Percentiles rank a stretch among this genome's conserved stretches.
phyloP scores from a whole-genome alignment of 2,113 vertebrate genomes.

The Hassar affinis region DNA sequence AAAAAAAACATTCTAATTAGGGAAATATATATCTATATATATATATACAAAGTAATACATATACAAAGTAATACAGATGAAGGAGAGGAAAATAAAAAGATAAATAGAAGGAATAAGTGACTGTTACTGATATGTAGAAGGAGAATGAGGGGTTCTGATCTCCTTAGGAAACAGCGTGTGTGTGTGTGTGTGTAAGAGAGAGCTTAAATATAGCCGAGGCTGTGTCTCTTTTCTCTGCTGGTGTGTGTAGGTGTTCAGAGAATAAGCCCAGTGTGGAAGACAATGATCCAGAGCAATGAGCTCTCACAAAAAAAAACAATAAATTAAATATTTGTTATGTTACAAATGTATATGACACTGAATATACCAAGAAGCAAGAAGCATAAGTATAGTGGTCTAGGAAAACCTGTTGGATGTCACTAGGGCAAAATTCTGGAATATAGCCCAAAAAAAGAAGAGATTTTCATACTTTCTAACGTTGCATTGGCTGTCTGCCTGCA shows the following conservation, averaged over 20 bases:
- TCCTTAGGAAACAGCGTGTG: not conserved
- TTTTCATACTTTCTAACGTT: not conserved
- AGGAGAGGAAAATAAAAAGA: not conserved
- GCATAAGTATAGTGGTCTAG: not conserved
- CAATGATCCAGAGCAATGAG: constrained; percentile 48
- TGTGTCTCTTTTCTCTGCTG: constrained; percentile 56
- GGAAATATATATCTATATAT: not conserved
- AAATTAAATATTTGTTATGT: not conserved
- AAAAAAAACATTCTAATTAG: not conserved
- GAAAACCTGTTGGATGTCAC: not conserved
- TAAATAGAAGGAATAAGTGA: constrained; percentile 27
- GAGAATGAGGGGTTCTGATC: constrained; percentile 39
- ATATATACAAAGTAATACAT: not conserved
- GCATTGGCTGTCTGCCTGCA: not conserved
- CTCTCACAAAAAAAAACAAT: not conserved
- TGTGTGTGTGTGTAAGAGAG: constrained; percentile 23
- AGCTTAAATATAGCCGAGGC: constrained; percentile 60
- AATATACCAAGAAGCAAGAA: not conserved
- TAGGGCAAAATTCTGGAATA: not conserved
- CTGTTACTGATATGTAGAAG: not conserved
- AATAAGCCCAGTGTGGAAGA: constrained; percentile 59
- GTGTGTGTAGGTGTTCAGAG: constrained; percentile 63
- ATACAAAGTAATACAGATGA: too few species aligned
- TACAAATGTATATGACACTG: not conserved
- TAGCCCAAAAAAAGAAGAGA: not conserved